These are phyloP conservation scores for Ischnura elegans DNA, from an alignment of 2,888 invertebrate genomes.

Conservation along the genomic window DNA sequence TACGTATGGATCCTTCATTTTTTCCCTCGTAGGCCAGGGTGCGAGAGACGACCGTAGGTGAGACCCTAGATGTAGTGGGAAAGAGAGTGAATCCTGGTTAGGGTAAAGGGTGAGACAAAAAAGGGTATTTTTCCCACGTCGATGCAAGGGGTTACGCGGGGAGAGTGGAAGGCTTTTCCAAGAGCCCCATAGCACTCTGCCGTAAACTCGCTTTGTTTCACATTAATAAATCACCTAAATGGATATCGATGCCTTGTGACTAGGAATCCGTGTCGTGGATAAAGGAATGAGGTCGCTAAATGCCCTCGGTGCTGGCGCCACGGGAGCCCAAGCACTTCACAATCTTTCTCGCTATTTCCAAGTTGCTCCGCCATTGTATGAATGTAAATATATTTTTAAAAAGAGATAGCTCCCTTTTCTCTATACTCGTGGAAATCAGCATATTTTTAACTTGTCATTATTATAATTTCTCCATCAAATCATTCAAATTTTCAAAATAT, in stretches of 20 bases:
- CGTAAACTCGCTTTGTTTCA: neutral
- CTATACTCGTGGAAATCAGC: neutral
- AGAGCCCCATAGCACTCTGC: neutral
- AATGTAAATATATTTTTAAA: neutral
- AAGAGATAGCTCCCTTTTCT: neutral
- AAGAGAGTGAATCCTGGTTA: neutral
- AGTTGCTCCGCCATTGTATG: neutral
- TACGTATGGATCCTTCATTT: neutral
- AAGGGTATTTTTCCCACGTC: neutral
- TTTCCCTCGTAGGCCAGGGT: neutral
- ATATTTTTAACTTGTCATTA: no score
- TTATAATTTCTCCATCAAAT: no score
- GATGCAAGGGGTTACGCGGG: neutral
- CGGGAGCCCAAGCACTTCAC: neutral
- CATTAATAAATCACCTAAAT: conserved; percentile 31
- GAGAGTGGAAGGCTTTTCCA: neutral
- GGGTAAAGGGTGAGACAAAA: neutral
- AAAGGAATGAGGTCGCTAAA: conserved; percentile 23
- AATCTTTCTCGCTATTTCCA: neutral
- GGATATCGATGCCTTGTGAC: conserved; percentile 7
- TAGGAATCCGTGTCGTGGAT: neutral
- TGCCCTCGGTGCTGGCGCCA: neutral
- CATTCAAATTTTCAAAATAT: no score
- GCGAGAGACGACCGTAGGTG: neutral
- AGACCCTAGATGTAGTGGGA: neutral